Conservation (phyloP, 2,888 invertebrate genomes). For the Hylaea fasciaria region DNA sequence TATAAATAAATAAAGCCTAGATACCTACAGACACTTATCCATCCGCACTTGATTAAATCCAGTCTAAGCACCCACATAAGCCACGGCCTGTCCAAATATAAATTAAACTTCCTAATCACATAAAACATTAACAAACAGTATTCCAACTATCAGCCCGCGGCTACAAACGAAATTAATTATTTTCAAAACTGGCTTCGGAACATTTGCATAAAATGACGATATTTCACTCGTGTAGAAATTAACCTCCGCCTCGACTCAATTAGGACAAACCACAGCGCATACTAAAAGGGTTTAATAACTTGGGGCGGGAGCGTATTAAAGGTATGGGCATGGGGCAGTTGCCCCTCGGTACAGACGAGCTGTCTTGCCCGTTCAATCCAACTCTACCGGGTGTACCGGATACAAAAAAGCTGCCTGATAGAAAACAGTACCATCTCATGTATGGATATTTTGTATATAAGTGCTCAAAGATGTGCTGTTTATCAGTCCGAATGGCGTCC, state of each 20-base stretch:
- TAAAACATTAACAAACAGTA: slow-evolving; percentile 72
- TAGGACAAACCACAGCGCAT: slow-evolving; percentile 74
- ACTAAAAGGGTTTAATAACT: slow-evolving; percentile 81
- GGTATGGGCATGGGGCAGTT: slow-evolving; percentile 26
- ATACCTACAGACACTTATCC: neutral
- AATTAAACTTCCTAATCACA: slow-evolving; percentile 72
- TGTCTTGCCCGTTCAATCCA: too few relatives aligned
- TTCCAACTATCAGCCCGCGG: slow-evolving; percentile 64
- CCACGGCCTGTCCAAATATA: slow-evolving; percentile 45
- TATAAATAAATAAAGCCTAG: too few relatives aligned
- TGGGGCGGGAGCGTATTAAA: slow-evolving; percentile 44
- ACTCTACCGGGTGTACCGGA: too few relatives aligned
- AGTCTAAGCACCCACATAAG: slow-evolving; percentile 35
- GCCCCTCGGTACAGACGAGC: neutral
- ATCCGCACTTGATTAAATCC: neutral
- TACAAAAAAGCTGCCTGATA: too few relatives aligned
- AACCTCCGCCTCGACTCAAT: slow-evolving; percentile 80
- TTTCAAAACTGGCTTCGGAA: slow-evolving; percentile 63
- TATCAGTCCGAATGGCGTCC: too few relatives aligned
- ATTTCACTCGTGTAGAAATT: slow-evolving; percentile 78
- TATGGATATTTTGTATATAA: too few relatives aligned
- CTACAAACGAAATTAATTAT: slow-evolving; percentile 79
- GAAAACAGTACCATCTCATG: too few relatives aligned
- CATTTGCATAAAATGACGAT: slow-evolving; percentile 83
- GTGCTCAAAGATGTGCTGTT: too few relatives aligned